phyloP scores from a whole-genome alignment of 2,113 vertebrate genomes.

The Oryzias curvinotus region DNA sequence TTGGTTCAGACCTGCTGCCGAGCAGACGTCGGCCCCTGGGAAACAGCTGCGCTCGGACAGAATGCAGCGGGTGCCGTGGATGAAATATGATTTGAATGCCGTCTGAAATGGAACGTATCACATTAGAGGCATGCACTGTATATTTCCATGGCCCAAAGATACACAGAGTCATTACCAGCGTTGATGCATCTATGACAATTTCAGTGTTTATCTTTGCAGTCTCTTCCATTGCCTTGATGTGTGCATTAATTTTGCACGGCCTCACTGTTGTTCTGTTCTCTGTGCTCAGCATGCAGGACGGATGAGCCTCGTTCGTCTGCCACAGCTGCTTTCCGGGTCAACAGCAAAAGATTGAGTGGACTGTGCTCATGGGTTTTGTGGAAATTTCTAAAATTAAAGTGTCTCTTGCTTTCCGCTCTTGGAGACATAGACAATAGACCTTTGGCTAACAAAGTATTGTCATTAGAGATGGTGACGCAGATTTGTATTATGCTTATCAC shows the following conservation, averaged over 20 bases:
- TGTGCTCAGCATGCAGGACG: constrained; percentile 35
- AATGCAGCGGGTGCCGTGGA: constrained; percentile 49
- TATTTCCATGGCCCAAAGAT: constrained; percentile 58
- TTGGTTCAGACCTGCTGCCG: constrained; percentile 24
- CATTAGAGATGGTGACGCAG: constrained; percentile 33
- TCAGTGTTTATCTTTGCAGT: constrained; percentile 61
- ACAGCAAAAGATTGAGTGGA: constrained; percentile 21
- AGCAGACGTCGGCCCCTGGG: constrained; percentile 44
- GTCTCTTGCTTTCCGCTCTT: not conserved
- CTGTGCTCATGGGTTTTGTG: constrained; percentile 27
- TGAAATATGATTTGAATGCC: constrained; percentile 72
- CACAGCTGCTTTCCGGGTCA: constrained; percentile 43
- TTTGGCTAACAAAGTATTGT: constrained; percentile 31
- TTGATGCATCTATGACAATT: constrained; percentile 68
- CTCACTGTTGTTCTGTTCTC: constrained; percentile 39
- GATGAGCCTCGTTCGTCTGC: constrained; percentile 43
- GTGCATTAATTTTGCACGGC: constrained; percentile 53
- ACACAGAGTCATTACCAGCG: constrained; percentile 60
- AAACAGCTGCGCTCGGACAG: constrained; percentile 27
- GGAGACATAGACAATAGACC: constrained; percentile 9
- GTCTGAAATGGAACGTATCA: constrained; percentile 66
- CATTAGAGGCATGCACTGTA: constrained; percentile 41
- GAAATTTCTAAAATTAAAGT: not conserved
- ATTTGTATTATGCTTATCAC: constrained; percentile 36
- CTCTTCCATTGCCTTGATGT: constrained; percentile 25